Conservation (phyloP, 2,888 invertebrate genomes). For the Ennomos fuscantarius region DNA sequence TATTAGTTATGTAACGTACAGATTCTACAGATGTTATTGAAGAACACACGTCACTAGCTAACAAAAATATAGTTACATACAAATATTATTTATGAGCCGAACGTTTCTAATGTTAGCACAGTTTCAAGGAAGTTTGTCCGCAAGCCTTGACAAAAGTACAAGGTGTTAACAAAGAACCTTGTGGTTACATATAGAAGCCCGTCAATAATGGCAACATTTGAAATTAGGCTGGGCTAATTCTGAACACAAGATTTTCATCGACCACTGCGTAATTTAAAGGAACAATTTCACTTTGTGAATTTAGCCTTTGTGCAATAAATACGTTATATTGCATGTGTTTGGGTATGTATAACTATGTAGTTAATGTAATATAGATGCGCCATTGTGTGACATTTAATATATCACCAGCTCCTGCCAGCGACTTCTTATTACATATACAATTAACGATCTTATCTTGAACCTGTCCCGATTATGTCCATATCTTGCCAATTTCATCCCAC, state of each 20-base stretch:
- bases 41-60: conserved; percentile 29
- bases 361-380: no score
- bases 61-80: conserved; percentile 3
- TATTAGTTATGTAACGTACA: not conserved
- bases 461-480: no score
- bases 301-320: conserved; percentile 15
- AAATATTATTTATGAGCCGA: conserved; percentile 19
- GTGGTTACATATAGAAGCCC: conserved; percentile 58
- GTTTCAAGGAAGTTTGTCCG: conserved; percentile 59
- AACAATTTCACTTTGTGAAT: conserved; percentile 18
- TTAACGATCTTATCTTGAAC: no score
- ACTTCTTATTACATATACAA: no score
- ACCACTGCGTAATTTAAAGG: conserved; percentile 22
- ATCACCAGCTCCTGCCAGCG: no score
- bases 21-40: not conserved
- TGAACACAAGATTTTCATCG: conserved; percentile 37
- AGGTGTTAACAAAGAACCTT: conserved; percentile 45
- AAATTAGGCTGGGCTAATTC: conserved; percentile 56
- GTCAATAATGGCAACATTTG: conserved; percentile 46
- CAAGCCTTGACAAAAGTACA: conserved; percentile 54
- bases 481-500: no score
- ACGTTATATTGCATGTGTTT: no score
- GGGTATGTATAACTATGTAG: no score
- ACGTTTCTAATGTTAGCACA: conserved; percentile 39
- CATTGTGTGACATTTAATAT: no score